Percentiles rank a stretch among this genome's conserved stretches.
Conservation (phyloP, 2,797 vertebrate genomes). For the Semaprochilodus insignis region DNA sequence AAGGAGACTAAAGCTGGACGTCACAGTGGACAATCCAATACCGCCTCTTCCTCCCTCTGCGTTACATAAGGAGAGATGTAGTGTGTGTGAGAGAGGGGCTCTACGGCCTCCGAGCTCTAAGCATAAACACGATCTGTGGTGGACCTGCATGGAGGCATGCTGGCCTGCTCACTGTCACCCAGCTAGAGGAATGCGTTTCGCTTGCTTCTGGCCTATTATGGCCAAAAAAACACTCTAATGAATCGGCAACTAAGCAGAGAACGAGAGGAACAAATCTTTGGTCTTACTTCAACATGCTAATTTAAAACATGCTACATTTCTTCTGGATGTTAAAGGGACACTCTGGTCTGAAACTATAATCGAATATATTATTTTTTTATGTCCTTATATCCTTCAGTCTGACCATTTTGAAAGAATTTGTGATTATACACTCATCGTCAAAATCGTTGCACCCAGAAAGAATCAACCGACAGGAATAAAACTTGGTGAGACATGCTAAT, state of each 20-base stretch:
- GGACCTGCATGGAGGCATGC: background rate
- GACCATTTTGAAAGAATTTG: too few species aligned
- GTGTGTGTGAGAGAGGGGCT: constrained; percentile 1
- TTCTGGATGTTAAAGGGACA: background rate
- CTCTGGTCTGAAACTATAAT: too few species aligned
- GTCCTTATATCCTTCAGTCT: too few species aligned
- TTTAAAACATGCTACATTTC: background rate
- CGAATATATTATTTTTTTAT: too few species aligned
- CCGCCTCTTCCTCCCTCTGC: background rate
- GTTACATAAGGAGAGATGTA: constrained; percentile 28
- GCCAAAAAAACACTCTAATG: constrained; percentile 42
- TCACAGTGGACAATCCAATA: constrained; percentile 34
- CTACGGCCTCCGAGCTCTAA: constrained; percentile 3
- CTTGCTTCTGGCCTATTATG: constrained; percentile 59
- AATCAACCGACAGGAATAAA: too few species aligned
- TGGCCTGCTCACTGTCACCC: constrained; percentile 51
- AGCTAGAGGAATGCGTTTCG: constrained; percentile 28
- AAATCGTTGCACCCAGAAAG: too few species aligned
- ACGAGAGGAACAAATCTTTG: background rate
- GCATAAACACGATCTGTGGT: constrained; percentile 30
- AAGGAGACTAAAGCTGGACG: constrained; percentile 32
- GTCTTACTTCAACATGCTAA: background rate
- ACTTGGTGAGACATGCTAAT: too few species aligned
- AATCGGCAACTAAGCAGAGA: constrained; percentile 34
- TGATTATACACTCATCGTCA: too few species aligned